Evolutionary conservation across 2,113 vertebrate species (phyloP), one percentile per base, ranked within the genome.

Genomic region (sheep (Ovis aries)): DNA sequence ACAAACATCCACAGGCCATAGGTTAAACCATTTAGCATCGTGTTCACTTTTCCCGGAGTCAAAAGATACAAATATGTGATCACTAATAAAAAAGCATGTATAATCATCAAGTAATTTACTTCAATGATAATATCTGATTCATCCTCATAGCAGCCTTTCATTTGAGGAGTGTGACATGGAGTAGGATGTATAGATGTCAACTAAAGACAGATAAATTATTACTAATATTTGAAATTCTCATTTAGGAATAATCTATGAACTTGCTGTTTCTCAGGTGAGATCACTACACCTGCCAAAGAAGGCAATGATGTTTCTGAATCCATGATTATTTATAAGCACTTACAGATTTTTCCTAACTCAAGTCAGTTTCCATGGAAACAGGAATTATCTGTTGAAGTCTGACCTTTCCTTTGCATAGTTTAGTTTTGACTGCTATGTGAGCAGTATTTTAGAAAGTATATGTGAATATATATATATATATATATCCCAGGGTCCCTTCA

Each of bases 311-410:
- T 91, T 88, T 93, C 84, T 60, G 71, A 96, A 85, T 89, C 27
- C 14, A 55, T 92, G 40, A 95, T 97, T 97, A 96, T 97, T 95
- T 97, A 86, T 90, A 94, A 90, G 78, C 40, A 94, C 50, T 94
- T 78, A 91, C 7, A 93, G 57, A 36, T 91, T 90, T 90, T 96
- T 45, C 62, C 82, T 92, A 98, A 93, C 83, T 53, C 14, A 15
- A 91, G 62, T 94, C n/a, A 43, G 97, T 97, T 97, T 94, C 97
- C 89, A 97, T 88, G 84, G 97, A 60, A 98, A 98, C 97, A 86
- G 84, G 85, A 91, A 93, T 97, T 96, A 87, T 88, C 87, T 88
- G 27, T 59, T 90, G n/a, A 97, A 95, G 53, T 60, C 84, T 95
- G 89, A 98, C 95, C 96, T 98, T 98, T 94, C 55, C 78, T 87